These are phyloP conservation scores for Oncorhynchus clarkii DNA, from an alignment of 2,113 vertebrate species.

Conservation along the genomic window DNA sequence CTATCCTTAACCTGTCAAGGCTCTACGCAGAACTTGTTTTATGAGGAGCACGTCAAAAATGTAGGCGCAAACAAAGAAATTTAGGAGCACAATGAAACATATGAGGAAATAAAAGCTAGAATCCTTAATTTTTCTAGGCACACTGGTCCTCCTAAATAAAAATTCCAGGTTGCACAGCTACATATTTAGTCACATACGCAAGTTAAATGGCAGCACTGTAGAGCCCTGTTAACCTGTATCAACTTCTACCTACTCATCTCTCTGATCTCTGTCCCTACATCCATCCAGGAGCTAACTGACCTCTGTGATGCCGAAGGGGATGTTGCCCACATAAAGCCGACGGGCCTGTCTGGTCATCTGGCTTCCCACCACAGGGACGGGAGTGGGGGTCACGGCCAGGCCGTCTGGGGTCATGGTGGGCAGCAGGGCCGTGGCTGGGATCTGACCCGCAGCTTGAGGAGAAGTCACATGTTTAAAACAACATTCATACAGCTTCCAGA, in stretches of 20 bases:
- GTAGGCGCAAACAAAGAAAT: too few relatives aligned
- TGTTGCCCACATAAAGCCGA: slow-evolving; percentile 90
- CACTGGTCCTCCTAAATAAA: too few relatives aligned
- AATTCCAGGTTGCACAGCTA: too few relatives aligned
- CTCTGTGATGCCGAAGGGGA: slow-evolving; percentile 93
- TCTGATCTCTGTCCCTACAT: neutral
- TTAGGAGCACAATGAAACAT: too few relatives aligned
- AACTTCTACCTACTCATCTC: neutral
- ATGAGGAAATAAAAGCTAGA: too few relatives aligned
- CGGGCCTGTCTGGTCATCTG: slow-evolving; percentile 93
- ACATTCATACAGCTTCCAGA: neutral
- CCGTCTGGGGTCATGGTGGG: slow-evolving; percentile 92
- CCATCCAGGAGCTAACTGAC: slow-evolving; percentile 48
- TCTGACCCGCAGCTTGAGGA: slow-evolving; percentile 86
- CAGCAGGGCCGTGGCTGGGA: slow-evolving; percentile 88
- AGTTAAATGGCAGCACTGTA: too few relatives aligned
- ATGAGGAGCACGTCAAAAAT: too few relatives aligned
- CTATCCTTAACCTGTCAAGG: too few relatives aligned
- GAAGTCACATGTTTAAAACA: neutral
- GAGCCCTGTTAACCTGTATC: too few relatives aligned
- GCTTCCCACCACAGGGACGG: slow-evolving; percentile 89
- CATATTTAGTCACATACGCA: too few relatives aligned
- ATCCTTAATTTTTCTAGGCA: too few relatives aligned
- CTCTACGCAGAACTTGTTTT: too few relatives aligned
- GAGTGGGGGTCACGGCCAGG: slow-evolving; percentile 86